Base-by-base conservation (phyloP, 2,797 vertebrate species). In the Crypturellus tataupa region DNA sequence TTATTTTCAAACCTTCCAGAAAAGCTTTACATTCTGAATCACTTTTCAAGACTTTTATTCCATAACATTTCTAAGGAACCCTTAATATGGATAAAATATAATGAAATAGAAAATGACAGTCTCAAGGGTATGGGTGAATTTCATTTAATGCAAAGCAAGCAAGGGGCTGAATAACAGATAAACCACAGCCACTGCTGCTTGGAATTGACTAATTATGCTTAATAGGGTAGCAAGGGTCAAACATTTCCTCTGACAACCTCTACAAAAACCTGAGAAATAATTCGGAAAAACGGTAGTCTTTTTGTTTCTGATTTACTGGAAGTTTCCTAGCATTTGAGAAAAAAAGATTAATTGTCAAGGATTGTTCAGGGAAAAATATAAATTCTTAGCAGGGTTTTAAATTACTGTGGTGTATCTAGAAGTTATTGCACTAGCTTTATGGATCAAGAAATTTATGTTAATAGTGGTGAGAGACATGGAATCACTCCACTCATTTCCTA, bases 191-290 rank as follows among this genome's bases (percentile, higher is more conserved):
- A 37, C 40, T 78, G 56, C 44, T 78, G 4, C 42, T 92, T 1
- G 0, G 42, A 72, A 72, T 44, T 80, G 40, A 84, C 59, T 93
- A 89, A 92, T 92, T 92, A 72, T 80, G 7, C 90, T 88, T 87
- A 92, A 92, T 86, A 37, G 42, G 10, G 79, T 55, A 72, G 12
- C 37, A 68, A 65, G 31, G 82, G 56, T 89, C 82, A 87, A 72
- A 89, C 65, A 76, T 15, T 40, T 70, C 12, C 40, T 65, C 55
- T 91, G 58, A 78, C 44, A 89, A 46, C 24, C 25, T 29, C 69
- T 85, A 39, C 5, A 71, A 83, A 7, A 24, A 42, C 18, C 17
- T 5, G 18, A 94, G n/a, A 42, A 89, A 37, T 85, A 79, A n/a
- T 10, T 46, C 1, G 1, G 16, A 64, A 80, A 84, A 84, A 21